Evolutionary conservation across 2,113 vertebrate genomes (phyloP), one percentile per base, ranked within the genome.

Genomic region (Anolis carolinensis): DNA sequence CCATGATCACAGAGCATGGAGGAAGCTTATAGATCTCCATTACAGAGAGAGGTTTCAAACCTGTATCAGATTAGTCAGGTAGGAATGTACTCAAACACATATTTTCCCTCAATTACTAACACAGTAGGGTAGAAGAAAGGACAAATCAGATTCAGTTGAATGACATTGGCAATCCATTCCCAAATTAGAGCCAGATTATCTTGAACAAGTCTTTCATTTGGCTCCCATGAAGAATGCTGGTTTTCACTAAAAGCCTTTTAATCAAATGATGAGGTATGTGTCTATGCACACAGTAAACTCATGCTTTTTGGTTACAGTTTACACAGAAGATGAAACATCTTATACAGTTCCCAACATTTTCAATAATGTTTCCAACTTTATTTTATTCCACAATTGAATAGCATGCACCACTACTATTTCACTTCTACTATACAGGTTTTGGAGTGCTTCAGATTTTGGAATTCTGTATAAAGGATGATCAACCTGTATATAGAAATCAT

Each of bases 121-220:
- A 90, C 83, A 89, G 52, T 18, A 85, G 71, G 79, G 25, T 88
- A 80, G 44, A 85, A 89, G 68, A 87, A 87, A 39, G 91, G 79
- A 68, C 76, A 65, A 73, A 89, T 83, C 82, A 68, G 25, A 87
- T 91, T 95, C 89, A 89, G 52, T 80, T 62, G 72, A 90, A 36
- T 89, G 10, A 0, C 86, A 89, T 87, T 90, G 89, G 44, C 23
- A 27, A 27, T 39, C 16, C n/a, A 68, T 52, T 92, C 89, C 91
- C 77, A 92, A 86, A 92, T 82, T 83, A 90, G 83, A 92, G 62
- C 23, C 82, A 92, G 85, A 93, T 90, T 90, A 77, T 62, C 84
- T 94, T 89, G 25, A 62, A 81, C 0, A 0, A 77, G 85, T 88
- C 44, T 86, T 90, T 85, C 82, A 70, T 78, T 88, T 75, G 44